Conservation (phyloP, 2,113 vertebrate species). For the Pungitius pungitius region DNA sequence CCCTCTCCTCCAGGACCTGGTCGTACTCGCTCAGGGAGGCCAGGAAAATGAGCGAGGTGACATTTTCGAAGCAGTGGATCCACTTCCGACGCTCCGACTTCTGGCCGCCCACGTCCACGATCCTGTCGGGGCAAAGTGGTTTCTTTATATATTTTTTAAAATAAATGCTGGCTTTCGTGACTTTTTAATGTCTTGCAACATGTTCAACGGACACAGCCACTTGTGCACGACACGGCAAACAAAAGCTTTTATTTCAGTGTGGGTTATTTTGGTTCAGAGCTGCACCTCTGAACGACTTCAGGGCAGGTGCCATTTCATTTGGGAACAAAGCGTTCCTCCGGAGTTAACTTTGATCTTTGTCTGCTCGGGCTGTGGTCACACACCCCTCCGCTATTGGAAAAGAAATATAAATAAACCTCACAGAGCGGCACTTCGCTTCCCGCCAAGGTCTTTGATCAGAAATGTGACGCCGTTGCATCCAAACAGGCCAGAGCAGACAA, state of each 20-base stretch:
- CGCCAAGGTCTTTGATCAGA: constrained; percentile 28
- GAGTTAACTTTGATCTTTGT: constrained; percentile 11
- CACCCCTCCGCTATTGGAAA: not conserved
- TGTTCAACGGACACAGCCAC: not conserved
- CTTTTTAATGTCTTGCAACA: too few species aligned
- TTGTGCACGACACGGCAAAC: not conserved
- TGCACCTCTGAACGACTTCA: not conserved
- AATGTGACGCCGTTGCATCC: constrained; percentile 37
- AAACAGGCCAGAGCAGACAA: constrained; percentile 43
- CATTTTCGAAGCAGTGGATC: constrained; percentile 93
- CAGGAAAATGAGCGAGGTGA: constrained; percentile 90
- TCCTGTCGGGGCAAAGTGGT: too few species aligned
- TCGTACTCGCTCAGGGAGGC: constrained; percentile 92
- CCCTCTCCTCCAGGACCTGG: constrained; percentile 89
- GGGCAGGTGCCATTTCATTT: not conserved
- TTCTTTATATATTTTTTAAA: too few species aligned
- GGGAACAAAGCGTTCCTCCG: constrained; percentile 6
- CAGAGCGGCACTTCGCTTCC: constrained; percentile 21
- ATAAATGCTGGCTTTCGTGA: too few species aligned
- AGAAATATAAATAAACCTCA: constrained; percentile 32
- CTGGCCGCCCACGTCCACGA: constrained; percentile 92
- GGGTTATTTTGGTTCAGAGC: not conserved
- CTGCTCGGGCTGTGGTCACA: not conserved
- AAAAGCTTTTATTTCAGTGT: not conserved
- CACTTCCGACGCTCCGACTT: constrained; percentile 91